These are phyloP conservation scores for Sminthurinus aureus DNA, from an alignment of 2,888 invertebrate species.

Conservation along the genomic window DNA sequence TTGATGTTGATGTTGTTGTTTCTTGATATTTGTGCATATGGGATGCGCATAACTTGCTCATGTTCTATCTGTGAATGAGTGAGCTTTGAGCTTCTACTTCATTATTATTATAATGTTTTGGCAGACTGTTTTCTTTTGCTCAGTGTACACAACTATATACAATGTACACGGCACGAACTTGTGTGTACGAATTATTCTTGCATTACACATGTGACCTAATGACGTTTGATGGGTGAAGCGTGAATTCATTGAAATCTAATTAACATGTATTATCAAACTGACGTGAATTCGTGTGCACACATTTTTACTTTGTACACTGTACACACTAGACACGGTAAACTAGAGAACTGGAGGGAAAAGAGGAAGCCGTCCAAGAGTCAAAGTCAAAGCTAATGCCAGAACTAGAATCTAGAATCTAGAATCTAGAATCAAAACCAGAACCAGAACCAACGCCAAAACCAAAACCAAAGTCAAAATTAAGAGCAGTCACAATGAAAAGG, in stretches of 20 bases:
- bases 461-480: too few relatives aligned
- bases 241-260: slow-evolving; percentile 22
- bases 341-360: not conserved
- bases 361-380: not conserved
- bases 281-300: not conserved
- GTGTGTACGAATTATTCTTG: too few relatives aligned
- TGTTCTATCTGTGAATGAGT: not conserved
- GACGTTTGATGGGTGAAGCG: not conserved
- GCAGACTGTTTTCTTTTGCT: not conserved
- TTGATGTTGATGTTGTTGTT: too few relatives aligned
- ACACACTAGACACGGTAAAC: not conserved
- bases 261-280: slow-evolving; percentile 15
- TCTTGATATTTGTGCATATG: too few relatives aligned
- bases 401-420: too few relatives aligned
- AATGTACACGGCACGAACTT: not conserved
- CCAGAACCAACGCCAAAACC: too few relatives aligned
- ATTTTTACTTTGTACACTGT: not conserved
- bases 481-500: not conserved
- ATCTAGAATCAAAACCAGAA: too few relatives aligned
- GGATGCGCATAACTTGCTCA: too few relatives aligned
- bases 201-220: not conserved
- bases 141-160: not conserved
- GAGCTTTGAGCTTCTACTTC: not conserved
- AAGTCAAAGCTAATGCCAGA: too few relatives aligned
- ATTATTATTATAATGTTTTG: not conserved